Conservation (phyloP, 1,140 invertebrate genomes). For the Potamilus streckersoni region DNA sequence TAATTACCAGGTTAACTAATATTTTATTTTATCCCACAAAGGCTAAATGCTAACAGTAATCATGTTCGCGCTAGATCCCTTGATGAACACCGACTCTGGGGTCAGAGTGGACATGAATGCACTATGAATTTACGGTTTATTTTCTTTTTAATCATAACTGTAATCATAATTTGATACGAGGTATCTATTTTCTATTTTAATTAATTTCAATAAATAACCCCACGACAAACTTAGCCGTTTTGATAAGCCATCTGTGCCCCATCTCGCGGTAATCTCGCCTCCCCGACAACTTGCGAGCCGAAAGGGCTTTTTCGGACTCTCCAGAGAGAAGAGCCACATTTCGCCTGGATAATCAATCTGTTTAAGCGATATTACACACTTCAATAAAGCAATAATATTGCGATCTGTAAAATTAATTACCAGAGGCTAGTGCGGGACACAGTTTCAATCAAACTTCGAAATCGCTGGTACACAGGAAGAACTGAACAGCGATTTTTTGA, state of each 20-base stretch:
- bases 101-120: constrained; percentile 26
- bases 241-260: constrained; percentile 34
- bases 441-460: constrained; percentile 13
- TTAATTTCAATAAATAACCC: constrained; percentile 35
- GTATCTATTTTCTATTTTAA: constrained; percentile 36
- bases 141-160: constrained; percentile 22
- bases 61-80: constrained; percentile 16
- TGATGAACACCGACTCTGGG: constrained; percentile 30
- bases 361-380: constrained; percentile 38
- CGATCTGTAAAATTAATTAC: constrained; percentile 39
- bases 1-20: constrained; percentile 25
- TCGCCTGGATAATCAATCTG: constrained; percentile 33
- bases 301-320: constrained; percentile 12
- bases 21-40: constrained; percentile 21
- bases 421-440: constrained; percentile 26
- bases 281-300: constrained; percentile 2
- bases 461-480: too few species aligned
- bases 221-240: constrained; percentile 17
- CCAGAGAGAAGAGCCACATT: constrained; percentile 21
- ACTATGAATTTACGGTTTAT: constrained; percentile 35
- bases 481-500: too few species aligned
- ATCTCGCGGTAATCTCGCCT: neutral
- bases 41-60: constrained; percentile 10
- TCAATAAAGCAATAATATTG: constrained; percentile 35
- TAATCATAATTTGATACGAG: constrained; percentile 30